phyloP scores from a whole-genome alignment of 2,888 invertebrate genomes.

The Eilema caniola region DNA sequence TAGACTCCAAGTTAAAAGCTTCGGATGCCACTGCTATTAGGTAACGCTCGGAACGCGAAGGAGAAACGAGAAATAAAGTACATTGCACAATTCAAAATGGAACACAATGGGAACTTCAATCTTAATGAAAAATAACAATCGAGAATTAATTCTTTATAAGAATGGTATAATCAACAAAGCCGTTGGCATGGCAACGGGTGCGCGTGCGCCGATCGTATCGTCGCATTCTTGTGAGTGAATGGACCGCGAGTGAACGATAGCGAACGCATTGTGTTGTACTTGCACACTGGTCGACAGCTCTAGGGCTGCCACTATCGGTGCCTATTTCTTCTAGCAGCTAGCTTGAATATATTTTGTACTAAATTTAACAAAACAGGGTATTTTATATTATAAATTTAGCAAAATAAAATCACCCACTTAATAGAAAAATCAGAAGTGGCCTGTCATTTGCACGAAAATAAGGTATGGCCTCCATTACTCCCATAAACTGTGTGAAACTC shows the following conservation, averaged over 20 bases:
- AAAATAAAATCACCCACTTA: too few species aligned
- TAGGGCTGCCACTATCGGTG: slow-evolving; percentile 17
- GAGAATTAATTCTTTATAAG: slow-evolving; percentile 6
- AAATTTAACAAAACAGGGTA: too few species aligned
- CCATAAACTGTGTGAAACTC: too few species aligned
- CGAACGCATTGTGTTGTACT: slow-evolving; percentile 44
- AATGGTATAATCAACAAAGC: slow-evolving; percentile 28
- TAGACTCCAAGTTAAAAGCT: too few species aligned
- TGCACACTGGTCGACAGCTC: slow-evolving; percentile 13
- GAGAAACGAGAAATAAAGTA: too few species aligned
- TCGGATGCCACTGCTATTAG: too few species aligned
- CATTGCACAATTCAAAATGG: not conserved
- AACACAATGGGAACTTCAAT: not conserved
- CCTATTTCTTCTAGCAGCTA: not conserved
- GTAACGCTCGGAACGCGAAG: too few species aligned
- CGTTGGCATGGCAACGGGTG: slow-evolving; percentile 38
- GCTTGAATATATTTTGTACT: too few species aligned
- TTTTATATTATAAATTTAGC: too few species aligned
- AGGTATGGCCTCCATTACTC: too few species aligned
- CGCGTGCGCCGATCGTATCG: slow-evolving; percentile 38
- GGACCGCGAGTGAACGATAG: slow-evolving; percentile 48
- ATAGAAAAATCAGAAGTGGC: too few species aligned
- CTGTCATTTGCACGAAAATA: too few species aligned
- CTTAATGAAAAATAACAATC: not conserved
- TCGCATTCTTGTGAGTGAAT: slow-evolving; percentile 51